phyloP scores from a whole-genome alignment of 2,113 vertebrate species.

The cat (Felis catus) region F.catus_Fca126_mat1.0 CM031414.1:10590001-10590500 shows the following conservation, averaged over 20 bases:
- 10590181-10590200: background rate
- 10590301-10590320: background rate
- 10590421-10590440: background rate
- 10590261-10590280: rapidly evolving
- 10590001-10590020: rapidly evolving
- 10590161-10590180: background rate
- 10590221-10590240: background rate
- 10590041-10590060: background rate
- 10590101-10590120: rapidly evolving
- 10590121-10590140: background rate
- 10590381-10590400: background rate
- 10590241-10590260: background rate
- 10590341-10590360: background rate
- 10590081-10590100: background rate
- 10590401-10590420: background rate
- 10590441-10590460: background rate
- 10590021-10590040: too few species aligned
- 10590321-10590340: rapidly evolving
- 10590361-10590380: background rate
- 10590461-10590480: background rate
- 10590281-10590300: background rate
- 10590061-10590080: background rate
- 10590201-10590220: background rate
- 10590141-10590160: background rate
- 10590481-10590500: rapidly evolving